These are phyloP conservation scores for Semotilus atromaculatus DNA, from an alignment of 2,797 vertebrate genomes.

Conservation along the genomic window DNA sequence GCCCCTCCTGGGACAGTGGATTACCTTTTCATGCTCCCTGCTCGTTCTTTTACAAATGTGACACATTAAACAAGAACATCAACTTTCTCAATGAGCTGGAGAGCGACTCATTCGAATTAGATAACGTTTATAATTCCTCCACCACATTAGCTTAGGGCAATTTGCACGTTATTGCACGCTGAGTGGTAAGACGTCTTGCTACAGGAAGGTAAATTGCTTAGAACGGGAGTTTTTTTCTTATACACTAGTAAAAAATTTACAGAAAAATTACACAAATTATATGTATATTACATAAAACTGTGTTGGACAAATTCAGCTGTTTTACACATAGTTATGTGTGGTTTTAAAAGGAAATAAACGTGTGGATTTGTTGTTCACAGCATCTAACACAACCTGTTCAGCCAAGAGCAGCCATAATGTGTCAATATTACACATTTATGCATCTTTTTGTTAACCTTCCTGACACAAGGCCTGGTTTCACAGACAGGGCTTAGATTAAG, in stretches of 20 bases:
- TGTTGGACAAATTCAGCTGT: not conserved
- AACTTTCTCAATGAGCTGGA: conserved; percentile 42
- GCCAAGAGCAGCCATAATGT: not conserved
- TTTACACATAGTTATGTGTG: not conserved
- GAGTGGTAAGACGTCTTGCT: conserved; percentile 18
- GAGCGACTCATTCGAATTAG: conserved; percentile 37
- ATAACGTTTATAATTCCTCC: conserved; percentile 17
- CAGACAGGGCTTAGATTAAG: not conserved
- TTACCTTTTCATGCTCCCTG: conserved; percentile 16
- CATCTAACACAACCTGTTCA: not conserved
- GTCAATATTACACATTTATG: not conserved
- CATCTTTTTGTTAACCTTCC: not conserved
- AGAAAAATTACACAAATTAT: not conserved
- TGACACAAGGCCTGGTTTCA: not conserved
- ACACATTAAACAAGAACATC: conserved; percentile 39
- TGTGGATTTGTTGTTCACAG: not conserved
- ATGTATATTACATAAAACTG: not conserved
- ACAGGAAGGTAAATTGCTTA: conserved; percentile 3
- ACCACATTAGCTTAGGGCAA: conserved; percentile 32
- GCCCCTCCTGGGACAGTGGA: conserved; percentile 16
- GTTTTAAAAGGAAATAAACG: not conserved
- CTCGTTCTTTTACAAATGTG: conserved; percentile 38
- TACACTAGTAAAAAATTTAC: not conserved
- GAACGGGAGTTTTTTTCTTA: not conserved
- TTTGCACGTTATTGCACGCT: not conserved